phyloP scores from a whole-genome alignment of 2,888 invertebrate genomes.

The Helobdella robusta region DNA sequence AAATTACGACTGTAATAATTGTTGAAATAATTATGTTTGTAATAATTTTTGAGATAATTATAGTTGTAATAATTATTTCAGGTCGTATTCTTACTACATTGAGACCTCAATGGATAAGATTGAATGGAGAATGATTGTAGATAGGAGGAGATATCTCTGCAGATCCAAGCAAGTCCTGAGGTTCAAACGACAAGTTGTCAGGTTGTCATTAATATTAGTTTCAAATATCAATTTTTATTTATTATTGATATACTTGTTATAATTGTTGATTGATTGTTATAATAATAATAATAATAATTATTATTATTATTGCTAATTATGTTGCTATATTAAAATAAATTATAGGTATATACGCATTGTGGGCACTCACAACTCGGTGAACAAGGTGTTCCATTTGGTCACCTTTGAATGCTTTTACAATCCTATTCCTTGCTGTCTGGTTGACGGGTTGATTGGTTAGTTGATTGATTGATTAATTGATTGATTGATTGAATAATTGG shows the following conservation, averaged over 20 bases:
- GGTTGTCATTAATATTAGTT: constrained; percentile 45
- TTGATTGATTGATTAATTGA: constrained; percentile 30
- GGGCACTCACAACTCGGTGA: constrained; percentile 89
- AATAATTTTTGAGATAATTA: no score
- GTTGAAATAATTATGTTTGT: no score
- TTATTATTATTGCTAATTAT: background rate
- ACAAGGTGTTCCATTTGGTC: constrained; percentile 85
- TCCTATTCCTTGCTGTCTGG: constrained; percentile 63
- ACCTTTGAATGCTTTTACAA: constrained; percentile 81
- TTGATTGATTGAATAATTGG: no score
- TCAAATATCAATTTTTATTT: background rate
- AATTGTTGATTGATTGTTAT: background rate
- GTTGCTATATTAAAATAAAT: background rate
- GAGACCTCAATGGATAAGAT: constrained; percentile 90
- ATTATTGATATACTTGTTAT: background rate
- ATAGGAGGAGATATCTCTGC: constrained; percentile 82
- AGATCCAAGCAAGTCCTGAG: constrained; percentile 92
- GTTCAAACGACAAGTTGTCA: constrained; percentile 78
- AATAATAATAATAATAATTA: background rate
- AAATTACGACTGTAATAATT: no score
- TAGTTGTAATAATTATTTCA: constrained; percentile 54
- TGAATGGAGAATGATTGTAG: constrained; percentile 86
- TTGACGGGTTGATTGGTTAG: constrained; percentile 59
- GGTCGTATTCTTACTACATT: constrained; percentile 82
- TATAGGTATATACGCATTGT: constrained; percentile 56